Conservation (phyloP, 2,888 invertebrate genomes). For the Crossocerus cetratus region DNA sequence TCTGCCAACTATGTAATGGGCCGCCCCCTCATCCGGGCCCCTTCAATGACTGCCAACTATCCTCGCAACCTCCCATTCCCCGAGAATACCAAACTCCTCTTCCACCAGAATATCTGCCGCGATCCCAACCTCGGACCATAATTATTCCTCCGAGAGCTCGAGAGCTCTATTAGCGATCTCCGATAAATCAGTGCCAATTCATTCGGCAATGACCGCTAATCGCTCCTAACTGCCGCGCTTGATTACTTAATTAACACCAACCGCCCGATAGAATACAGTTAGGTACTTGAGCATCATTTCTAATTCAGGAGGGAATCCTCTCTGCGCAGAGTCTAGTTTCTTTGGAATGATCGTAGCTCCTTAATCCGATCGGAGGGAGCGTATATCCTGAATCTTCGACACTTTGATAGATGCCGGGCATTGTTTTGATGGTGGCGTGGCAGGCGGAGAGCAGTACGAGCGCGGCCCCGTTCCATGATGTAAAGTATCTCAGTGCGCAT, state of each 20-base stretch:
- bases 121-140: conserved; percentile 11
- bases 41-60: conserved; percentile 24
- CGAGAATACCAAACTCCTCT: conserved; percentile 5
- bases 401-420: no score
- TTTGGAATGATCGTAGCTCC: conserved; percentile 17
- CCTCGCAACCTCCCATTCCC: conserved; percentile 9
- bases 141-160: conserved; percentile 11
- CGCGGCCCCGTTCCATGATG: conserved; percentile 35
- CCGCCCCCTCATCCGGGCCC: conserved; percentile 20
- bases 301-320: no score
- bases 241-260: conserved; percentile 39
- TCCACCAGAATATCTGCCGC: conserved; percentile 2
- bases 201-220: conserved; percentile 25
- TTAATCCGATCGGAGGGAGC: conserved; percentile 33
- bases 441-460: neutral
- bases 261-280: conserved; percentile 20
- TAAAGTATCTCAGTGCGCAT: conserved; percentile 48
- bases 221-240: conserved; percentile 17
- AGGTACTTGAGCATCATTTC: neutral
- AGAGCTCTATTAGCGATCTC: conserved; percentile 23
- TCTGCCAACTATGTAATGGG: conserved; percentile 40
- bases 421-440: no score
- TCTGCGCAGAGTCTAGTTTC: no score
- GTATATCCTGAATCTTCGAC: conserved; percentile 10
- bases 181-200: neutral